Evolutionary conservation across 2,888 invertebrate species (phyloP), one percentile per base, ranked within the genome.

Genomic region (Choreutis nemorana): DNA sequence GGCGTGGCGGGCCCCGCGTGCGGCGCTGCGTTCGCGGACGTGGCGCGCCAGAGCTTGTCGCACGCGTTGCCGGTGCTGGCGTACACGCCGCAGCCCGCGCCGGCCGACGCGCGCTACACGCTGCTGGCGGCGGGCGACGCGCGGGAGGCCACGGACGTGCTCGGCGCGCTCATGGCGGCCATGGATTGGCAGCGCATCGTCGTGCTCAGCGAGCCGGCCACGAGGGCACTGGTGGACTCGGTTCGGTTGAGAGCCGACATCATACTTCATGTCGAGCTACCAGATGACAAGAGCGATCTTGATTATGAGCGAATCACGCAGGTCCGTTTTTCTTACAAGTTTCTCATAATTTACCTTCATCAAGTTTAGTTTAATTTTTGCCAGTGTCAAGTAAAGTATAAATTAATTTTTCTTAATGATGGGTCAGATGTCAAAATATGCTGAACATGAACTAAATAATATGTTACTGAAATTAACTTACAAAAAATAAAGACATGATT

Each of bases 1-100:
- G 70, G 55, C 9, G 54, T 64, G 33, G 64, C 55, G 22, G 75
- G 72, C 2, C 71, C 72, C 13, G 65, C 67, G 36, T 75, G 75
- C 44, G 65, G 57, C 29, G 60, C 54, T 2, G 59, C 67, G 2
- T 66, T 64, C 46, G 56, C 55, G 1, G 70, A 63, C 41, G 63
- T 62, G 31, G 61, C 66, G 35, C 57, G 63, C 2, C 66, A 64
- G 43, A 50, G 57, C 34, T 44, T 53, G 3, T 44, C 55, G 34
- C 59, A 64, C 35, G 43, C 45, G 27, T 48, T 73, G 46, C 68
- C 73, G 7, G 43, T 57, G 43, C 45, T 73, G 31, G 68, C 61
- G 22, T 75, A 68, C 51, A 64, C 58, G 23, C 40, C 61, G 36
- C 63, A 60, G 37, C 49, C 57, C 6, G 41, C 50, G 11, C 49